phyloP scores from a whole-genome alignment of 2,888 invertebrate genomes.

The Lymantria monacha region DNA sequence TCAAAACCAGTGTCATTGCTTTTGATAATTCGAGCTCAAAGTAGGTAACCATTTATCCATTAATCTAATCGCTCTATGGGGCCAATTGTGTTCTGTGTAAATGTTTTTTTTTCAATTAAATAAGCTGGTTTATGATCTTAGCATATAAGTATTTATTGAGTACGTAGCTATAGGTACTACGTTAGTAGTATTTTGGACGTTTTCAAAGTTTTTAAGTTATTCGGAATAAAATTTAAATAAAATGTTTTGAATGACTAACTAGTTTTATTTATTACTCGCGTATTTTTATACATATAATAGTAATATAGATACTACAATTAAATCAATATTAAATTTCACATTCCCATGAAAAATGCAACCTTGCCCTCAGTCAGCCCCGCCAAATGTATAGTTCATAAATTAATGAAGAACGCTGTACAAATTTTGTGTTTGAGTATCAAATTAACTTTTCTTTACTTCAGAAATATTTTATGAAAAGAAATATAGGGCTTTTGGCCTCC shows the following conservation, averaged over 20 bases:
- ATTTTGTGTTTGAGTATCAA: too few relatives aligned
- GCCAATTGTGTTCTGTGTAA: constrained; percentile 65
- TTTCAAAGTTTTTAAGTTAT: constrained; percentile 79
- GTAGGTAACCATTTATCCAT: constrained; percentile 24
- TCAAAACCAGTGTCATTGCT: constrained; percentile 54
- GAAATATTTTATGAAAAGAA: too few relatives aligned
- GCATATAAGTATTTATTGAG: constrained; percentile 78
- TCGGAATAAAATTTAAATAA: constrained; percentile 74
- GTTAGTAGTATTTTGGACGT: constrained; percentile 72
- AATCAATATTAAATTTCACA: too few relatives aligned
- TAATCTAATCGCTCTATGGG: constrained; percentile 62
- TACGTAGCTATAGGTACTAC: constrained; percentile 50
- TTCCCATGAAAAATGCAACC: too few relatives aligned
- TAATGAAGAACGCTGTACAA: too few relatives aligned
- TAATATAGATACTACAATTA: too few relatives aligned
- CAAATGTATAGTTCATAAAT: too few relatives aligned
- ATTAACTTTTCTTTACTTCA: too few relatives aligned
- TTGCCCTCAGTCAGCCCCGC: too few relatives aligned
- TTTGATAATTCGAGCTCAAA: constrained; percentile 55
- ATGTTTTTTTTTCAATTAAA: constrained; percentile 47
- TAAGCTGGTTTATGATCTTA: constrained; percentile 60
- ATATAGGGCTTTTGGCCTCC: too few relatives aligned
- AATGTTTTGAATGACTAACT: constrained; percentile 63
- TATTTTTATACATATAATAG: too few relatives aligned
- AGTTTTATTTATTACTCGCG: too few relatives aligned